Conservation (phyloP, 2,113 vertebrate species). For the Scortum barcoo region DNA sequence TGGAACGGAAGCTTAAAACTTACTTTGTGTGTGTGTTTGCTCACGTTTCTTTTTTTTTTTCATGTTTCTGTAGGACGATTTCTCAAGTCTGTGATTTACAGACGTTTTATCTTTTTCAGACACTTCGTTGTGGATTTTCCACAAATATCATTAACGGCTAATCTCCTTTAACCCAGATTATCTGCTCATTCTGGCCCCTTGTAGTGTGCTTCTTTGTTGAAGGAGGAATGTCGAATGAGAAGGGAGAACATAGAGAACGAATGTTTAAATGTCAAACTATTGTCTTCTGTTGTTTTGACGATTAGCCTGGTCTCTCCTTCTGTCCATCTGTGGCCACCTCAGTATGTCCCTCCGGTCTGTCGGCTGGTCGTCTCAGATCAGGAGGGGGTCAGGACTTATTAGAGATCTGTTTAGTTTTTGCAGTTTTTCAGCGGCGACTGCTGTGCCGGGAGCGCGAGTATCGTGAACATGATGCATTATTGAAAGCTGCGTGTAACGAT, state of each 20-base stretch:
- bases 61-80: slow-evolving; percentile 29
- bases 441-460: neutral
- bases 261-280: slow-evolving; percentile 72
- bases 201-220: slow-evolving; percentile 48
- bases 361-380: neutral
- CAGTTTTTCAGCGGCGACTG: neutral
- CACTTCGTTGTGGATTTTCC: slow-evolving; percentile 59
- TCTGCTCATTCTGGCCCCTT: slow-evolving; percentile 63
- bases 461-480: slow-evolving; percentile 19
- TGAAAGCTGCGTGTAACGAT: neutral
- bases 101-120: slow-evolving; percentile 58
- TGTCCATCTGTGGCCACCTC: slow-evolving; percentile 55
- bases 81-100: slow-evolving; percentile 42
- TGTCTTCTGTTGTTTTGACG: slow-evolving; percentile 45
- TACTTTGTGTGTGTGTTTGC: slow-evolving; percentile 27
- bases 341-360: neutral
- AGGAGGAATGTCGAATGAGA: slow-evolving; percentile 19
- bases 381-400: slow-evolving; percentile 18
- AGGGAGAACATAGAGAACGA: slow-evolving; percentile 21
- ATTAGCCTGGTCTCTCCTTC: slow-evolving; percentile 7
- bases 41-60: slow-evolving; percentile 40
- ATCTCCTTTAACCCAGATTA: slow-evolving; percentile 78
- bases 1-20: slow-evolving; percentile 48
- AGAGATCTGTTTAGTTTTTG: slow-evolving; percentile 14
- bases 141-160: slow-evolving; percentile 64